Percentiles rank a stretch among this genome's conserved stretches.
Evolutionary conservation across 2,888 invertebrate genomes (phyloP).

Genomic region (Dioctria rufipes): DNA sequence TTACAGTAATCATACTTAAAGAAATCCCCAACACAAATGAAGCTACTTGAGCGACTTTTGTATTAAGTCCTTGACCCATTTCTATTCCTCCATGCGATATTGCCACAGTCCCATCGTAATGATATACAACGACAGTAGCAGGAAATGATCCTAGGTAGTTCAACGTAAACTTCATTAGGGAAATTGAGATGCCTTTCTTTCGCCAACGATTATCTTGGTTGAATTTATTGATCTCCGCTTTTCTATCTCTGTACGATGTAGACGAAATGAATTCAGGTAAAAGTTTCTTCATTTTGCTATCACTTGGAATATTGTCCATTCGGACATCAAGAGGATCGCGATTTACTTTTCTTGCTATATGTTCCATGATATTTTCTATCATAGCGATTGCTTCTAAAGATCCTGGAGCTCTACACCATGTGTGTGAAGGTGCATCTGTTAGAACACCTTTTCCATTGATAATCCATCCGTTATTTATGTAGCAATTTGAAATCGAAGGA

Average conservation of each 20-base stretch:
- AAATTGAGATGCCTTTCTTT: slow-evolving; percentile 81
- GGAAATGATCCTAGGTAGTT: slow-evolving; percentile 73
- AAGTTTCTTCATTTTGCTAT: slow-evolving; percentile 71
- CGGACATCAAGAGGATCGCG: slow-evolving; percentile 76
- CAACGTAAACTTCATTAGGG: slow-evolving; percentile 80
- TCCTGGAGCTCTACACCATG: slow-evolving; percentile 78
- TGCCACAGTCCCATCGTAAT: slow-evolving; percentile 80
- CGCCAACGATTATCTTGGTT: slow-evolving; percentile 85
- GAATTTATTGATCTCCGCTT: slow-evolving; percentile 74
- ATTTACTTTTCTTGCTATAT: slow-evolving; percentile 74
- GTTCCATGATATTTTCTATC: slow-evolving; percentile 80
- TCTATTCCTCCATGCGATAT: slow-evolving; percentile 82
- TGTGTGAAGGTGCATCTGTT: slow-evolving; percentile 80
- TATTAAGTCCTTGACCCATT: slow-evolving; percentile 86
- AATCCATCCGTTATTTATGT: slow-evolving; percentile 78
- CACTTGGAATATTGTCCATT: slow-evolving; percentile 72
- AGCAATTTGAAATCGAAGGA: slow-evolving; percentile 74
- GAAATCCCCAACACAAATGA: slow-evolving; percentile 81
- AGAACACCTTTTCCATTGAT: slow-evolving; percentile 76
- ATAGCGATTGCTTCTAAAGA: slow-evolving; percentile 77
- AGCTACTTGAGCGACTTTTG: slow-evolving; percentile 83
- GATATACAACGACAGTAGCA: slow-evolving; percentile 79
- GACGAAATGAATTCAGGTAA: slow-evolving; percentile 73
- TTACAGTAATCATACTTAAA: slow-evolving; percentile 77
- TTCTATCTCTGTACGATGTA: slow-evolving; percentile 74